phyloP scores from a whole-genome alignment of 2,888 invertebrate genomes.

The Melieria picta region DNA sequence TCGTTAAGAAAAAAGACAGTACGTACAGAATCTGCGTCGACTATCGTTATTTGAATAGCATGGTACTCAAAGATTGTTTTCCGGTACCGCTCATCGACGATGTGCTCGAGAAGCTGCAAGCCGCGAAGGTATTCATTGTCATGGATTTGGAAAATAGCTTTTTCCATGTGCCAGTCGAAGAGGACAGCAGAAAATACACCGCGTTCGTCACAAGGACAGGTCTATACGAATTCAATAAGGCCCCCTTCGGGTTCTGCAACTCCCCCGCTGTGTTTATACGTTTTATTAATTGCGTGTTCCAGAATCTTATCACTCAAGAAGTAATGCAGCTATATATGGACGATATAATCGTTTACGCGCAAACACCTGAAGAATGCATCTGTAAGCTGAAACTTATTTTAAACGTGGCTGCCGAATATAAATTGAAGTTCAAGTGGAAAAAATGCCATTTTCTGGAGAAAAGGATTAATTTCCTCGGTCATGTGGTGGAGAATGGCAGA shows the following conservation, averaged over 20 bases:
- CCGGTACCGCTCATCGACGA: slow-evolving; percentile 47
- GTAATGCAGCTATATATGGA: slow-evolving; percentile 39
- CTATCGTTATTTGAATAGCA: slow-evolving; percentile 57
- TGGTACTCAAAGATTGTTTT: slow-evolving; percentile 54
- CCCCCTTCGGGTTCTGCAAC: slow-evolving; percentile 36
- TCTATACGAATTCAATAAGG: slow-evolving; percentile 33
- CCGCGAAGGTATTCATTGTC: slow-evolving; percentile 14
- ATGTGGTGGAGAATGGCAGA: slow-evolving; percentile 8
- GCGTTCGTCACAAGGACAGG: slow-evolving; percentile 32
- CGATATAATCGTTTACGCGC: slow-evolving; percentile 25
- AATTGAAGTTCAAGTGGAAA: slow-evolving; percentile 25
- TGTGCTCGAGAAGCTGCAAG: slow-evolving; percentile 26
- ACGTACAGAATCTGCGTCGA: slow-evolving; percentile 54
- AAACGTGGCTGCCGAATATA: slow-evolving; percentile 2
- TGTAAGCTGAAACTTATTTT: slow-evolving; percentile 16
- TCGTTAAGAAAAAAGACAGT: slow-evolving; percentile 36
- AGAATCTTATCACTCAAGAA: slow-evolving; percentile 29
- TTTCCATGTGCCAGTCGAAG: slow-evolving; percentile 16
- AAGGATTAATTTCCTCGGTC: slow-evolving; percentile 26
- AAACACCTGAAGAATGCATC: slow-evolving; percentile 17
- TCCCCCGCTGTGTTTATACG: slow-evolving; percentile 36
- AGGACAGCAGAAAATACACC: slow-evolving; percentile 24
- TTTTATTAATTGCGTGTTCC: slow-evolving; percentile 38
- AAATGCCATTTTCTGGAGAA: slow-evolving; percentile 25
- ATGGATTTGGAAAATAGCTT: slow-evolving; percentile 36